Percentiles rank a stretch among this genome's conserved stretches.
Conservation (phyloP, 2,888 invertebrate species). For the Acholoe squamosa region DNA sequence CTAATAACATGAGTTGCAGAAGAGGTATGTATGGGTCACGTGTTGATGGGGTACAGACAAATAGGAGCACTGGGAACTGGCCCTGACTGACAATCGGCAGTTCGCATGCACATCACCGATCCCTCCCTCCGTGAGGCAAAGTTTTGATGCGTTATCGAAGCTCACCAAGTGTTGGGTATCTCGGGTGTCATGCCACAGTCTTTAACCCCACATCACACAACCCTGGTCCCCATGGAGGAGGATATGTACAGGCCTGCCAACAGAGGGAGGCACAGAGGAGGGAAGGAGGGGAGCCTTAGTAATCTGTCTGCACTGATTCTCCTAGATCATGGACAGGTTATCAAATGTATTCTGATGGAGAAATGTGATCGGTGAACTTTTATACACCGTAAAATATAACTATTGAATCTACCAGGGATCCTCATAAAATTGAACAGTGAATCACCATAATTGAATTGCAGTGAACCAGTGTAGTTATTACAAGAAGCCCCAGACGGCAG, state of each 20-base stretch:
- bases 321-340: too few relatives aligned
- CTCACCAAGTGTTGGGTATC: slow-evolving; percentile 6
- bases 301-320: neutral
- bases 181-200: neutral
- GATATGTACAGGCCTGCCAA: neutral
- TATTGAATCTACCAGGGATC: too few relatives aligned
- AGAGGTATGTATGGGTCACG: too few relatives aligned
- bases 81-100: neutral
- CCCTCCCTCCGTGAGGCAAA: neutral
- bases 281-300: neutral
- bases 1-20: too few relatives aligned
- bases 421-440: too few relatives aligned
- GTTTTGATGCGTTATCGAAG: neutral
- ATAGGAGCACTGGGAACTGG: neutral
- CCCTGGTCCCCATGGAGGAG: neutral
- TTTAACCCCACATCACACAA: neutral
- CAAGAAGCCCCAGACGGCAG: too few relatives aligned
- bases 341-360: too few relatives aligned
- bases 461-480: too few relatives aligned
- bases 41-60: neutral
- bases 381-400: too few relatives aligned
- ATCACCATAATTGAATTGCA: too few relatives aligned
- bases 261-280: neutral
- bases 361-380: too few relatives aligned
- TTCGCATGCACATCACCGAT: neutral